These are phyloP conservation scores for Parauchenoglanis punctatus DNA, from an alignment of 2,797 vertebrate genomes.

Conservation along the genomic window DNA sequence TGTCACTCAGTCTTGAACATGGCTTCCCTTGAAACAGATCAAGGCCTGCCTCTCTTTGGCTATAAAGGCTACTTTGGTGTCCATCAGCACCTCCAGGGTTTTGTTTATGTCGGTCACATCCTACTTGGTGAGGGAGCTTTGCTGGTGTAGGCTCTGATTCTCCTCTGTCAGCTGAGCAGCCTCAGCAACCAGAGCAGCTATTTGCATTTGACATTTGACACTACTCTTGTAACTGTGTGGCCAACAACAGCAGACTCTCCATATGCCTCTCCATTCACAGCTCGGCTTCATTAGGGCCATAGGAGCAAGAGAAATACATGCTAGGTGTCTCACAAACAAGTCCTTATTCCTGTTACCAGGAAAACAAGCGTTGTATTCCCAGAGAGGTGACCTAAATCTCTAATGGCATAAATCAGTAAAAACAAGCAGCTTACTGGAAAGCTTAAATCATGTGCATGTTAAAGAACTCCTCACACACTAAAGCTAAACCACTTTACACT, in stretches of 20 bases:
- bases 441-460: constrained; percentile 35
- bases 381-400: constrained; percentile 55
- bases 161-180: constrained; percentile 47
- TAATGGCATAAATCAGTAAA: constrained; percentile 43
- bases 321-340: constrained; percentile 24
- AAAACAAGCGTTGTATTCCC: constrained; percentile 30
- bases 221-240: constrained; percentile 25
- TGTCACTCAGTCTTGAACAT: neutral
- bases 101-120: constrained; percentile 62
- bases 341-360: constrained; percentile 37
- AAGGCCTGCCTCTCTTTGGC: constrained; percentile 59
- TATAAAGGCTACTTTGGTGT: constrained; percentile 64
- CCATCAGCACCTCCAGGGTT: constrained; percentile 60
- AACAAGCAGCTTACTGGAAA: constrained; percentile 53
- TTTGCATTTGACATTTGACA: constrained; percentile 46
- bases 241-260: constrained; percentile 58
- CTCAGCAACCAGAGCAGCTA: constrained; percentile 28
- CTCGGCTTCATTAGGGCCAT: neutral
- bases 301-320: neutral
- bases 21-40: neutral
- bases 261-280: constrained; percentile 51
- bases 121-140: constrained; percentile 26
- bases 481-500: neutral
- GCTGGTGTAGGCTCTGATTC: constrained; percentile 26
- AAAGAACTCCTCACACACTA: constrained; percentile 23